These are phyloP conservation scores for Carassius carassius DNA, from an alignment of 2,113 vertebrate genomes.

Conservation along the genomic window DNA sequence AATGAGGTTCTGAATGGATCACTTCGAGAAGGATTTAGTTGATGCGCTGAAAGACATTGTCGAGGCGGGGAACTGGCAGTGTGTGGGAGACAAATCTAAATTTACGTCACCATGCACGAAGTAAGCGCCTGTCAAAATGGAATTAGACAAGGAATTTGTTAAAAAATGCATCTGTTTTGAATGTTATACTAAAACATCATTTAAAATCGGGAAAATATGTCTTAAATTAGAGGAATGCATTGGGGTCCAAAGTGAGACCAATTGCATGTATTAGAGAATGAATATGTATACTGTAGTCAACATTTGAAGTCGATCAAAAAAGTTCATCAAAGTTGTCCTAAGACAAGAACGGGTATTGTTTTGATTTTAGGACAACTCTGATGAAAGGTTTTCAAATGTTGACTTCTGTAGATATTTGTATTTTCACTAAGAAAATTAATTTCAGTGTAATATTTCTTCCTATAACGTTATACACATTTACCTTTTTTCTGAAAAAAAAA, in stretches of 20 bases:
- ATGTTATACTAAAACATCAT: background rate
- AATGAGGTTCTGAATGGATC: conserved; percentile 55
- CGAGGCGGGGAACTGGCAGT: conserved; percentile 64
- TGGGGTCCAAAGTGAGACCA: background rate
- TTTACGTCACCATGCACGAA: conserved; percentile 67
- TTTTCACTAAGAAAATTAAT: background rate
- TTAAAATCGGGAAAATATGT: too few species aligned
- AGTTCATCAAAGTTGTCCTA: too few species aligned
- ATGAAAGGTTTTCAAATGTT: too few species aligned
- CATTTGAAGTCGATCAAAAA: too few species aligned
- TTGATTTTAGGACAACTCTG: too few species aligned
- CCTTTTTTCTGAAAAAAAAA: background rate
- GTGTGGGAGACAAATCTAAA: conserved; percentile 58
- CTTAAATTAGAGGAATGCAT: background rate
- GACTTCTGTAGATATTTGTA: background rate
- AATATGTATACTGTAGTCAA: too few species aligned
- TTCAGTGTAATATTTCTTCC: background rate
- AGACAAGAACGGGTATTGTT: too few species aligned
- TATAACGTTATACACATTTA: background rate
- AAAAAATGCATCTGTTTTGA: background rate
- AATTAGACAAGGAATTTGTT: too few species aligned
- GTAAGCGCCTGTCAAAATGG: conserved; percentile 49
- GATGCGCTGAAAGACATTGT: conserved; percentile 66
- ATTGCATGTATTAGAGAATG: background rate
- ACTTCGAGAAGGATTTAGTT: conserved; percentile 66